phyloP scores from a whole-genome alignment of 2,888 invertebrate species.

The Agonopterix heracliana region DNA sequence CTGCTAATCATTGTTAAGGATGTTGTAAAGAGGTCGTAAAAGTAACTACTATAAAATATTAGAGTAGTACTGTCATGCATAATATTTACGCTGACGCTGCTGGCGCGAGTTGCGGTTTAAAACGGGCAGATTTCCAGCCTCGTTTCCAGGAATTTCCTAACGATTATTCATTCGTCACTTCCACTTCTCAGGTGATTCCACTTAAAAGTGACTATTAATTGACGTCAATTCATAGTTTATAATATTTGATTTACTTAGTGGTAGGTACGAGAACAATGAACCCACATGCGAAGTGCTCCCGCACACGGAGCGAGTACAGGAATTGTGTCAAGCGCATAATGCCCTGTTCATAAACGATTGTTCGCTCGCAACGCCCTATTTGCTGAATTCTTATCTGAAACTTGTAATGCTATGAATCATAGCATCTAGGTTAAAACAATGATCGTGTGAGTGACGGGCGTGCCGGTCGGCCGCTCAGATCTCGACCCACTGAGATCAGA shows the following conservation, averaged over 20 bases:
- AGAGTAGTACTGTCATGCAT: neutral
- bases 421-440: constrained; percentile 60
- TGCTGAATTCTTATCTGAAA: constrained; percentile 65
- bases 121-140: neutral
- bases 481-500: constrained; percentile 57
- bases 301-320: constrained; percentile 33
- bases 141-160: neutral
- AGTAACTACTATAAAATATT: neutral
- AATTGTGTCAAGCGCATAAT: constrained; percentile 61
- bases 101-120: no score
- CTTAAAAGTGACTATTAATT: constrained; percentile 17
- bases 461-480: constrained; percentile 56
- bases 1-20: constrained; percentile 53
- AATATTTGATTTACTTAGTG: constrained; percentile 13
- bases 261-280: constrained; percentile 23
- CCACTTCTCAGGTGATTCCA: constrained; percentile 8
- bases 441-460: constrained; percentile 60
- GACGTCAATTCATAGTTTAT: constrained; percentile 24
- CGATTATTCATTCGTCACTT: constrained; percentile 7
- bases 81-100: neutral
- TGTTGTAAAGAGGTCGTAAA: constrained; percentile 28
- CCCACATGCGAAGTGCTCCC: constrained; percentile 31
- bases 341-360: constrained; percentile 41
- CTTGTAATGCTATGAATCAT: constrained; percentile 62
- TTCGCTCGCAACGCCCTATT: constrained; percentile 64